Conservation (phyloP, 1,140 invertebrate genomes). For the Papilio glaucus region DNA sequence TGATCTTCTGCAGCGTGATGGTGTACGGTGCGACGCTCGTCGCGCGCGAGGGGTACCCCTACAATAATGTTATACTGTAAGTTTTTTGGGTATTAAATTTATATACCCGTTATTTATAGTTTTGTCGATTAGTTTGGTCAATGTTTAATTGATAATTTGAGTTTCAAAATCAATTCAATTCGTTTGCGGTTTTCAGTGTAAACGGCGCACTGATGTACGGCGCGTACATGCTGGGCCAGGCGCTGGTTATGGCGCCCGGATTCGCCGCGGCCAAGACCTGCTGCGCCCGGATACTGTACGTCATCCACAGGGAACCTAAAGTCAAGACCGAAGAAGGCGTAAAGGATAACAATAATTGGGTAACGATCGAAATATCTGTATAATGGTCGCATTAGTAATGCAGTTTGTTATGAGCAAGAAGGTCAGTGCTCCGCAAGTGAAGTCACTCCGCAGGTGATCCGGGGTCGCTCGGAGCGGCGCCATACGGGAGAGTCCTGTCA, state of each 20-base stretch:
- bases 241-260: conserved; percentile 93
- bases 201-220: conserved; percentile 94
- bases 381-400: no score
- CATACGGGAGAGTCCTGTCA: no score
- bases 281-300: conserved; percentile 88
- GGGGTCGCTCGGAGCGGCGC: no score
- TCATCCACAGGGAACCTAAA: conserved; percentile 82
- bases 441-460: no score
- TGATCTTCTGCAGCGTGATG: conserved; percentile 89
- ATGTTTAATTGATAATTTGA: no score
- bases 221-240: conserved; percentile 93
- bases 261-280: conserved; percentile 93
- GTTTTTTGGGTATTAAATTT: no score
- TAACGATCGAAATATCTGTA: conserved; percentile 41
- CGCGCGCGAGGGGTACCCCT: conserved; percentile 85
- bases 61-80: conserved; percentile 90
- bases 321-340: conserved; percentile 70
- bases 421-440: no score
- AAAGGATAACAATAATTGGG: conserved; percentile 68
- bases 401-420: no score
- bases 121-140: no score
- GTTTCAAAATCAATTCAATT: no score
- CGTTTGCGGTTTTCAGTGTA: no score
- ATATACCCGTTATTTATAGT: no score
- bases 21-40: conserved; percentile 90